Base-by-base conservation (phyloP, 2,888 invertebrate genomes). In the Dicyrtomina minuta region DNA sequence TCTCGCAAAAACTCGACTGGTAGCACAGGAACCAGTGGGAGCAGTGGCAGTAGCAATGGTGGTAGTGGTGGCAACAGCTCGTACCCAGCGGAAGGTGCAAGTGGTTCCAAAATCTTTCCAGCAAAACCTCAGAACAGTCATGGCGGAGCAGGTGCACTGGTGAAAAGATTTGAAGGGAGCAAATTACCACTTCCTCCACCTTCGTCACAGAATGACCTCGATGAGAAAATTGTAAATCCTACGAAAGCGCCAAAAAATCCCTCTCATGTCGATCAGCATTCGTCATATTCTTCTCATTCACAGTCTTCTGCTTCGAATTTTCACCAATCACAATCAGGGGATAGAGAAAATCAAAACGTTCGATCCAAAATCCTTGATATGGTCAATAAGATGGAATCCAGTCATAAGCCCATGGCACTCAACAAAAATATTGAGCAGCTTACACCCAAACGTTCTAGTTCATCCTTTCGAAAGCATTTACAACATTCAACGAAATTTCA, bases 361-460 rank as follows among this genome's bases (percentile, higher is more conserved):
- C 65, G 77, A 24, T 78, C 78, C 15, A 78, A 77, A 71, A 77
- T 78, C 22, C 70, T 73, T 44, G 78, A 78, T 56, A 59, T 78
- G 64, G 76, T 77, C 15, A 76, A 76, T 27, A 77, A 77, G 71
- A 76, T 78, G 76, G 78, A 78, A 33, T 75, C 76, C 2, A 73
- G 72, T 24, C 70, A 76, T 22, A 76, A 73, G 10, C 72, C 77
- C 8, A 65, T 72, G 43, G 68, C 72, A 12, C 72, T 74, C 6
- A 62, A 65, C 13, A 75, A 74, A 51, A 74, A 72, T 59, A 66
- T 64, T 61, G 78, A 76, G 13, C 75, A 75, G 44, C 51, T 73
- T 2, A 75, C 77, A 1, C 76, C 77, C 10, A 72, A 72, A 66
- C 68, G 76, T 12, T 72, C 75, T 27, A 66, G 62, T 22, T 71